phyloP scores from a whole-genome alignment of 2,113 vertebrate species.

The Okapia johnstoni region DNA sequence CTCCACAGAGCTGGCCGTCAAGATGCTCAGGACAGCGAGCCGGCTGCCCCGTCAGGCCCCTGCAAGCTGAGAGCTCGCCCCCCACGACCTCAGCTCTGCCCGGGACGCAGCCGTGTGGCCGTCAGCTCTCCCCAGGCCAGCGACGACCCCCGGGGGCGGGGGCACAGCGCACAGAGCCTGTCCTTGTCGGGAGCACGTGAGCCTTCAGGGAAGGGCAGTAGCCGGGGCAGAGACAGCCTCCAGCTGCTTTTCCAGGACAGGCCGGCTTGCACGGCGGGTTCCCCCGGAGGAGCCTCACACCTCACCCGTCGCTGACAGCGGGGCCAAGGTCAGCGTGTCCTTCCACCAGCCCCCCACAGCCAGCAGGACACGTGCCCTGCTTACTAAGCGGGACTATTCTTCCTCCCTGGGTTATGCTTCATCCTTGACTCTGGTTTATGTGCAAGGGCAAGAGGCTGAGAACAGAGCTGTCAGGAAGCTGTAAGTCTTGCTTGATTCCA shows the following conservation, averaged over 20 bases:
- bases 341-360: neutral
- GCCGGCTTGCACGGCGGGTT: neutral
- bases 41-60: neutral
- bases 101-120: neutral
- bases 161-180: neutral
- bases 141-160: neutral
- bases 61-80: neutral
- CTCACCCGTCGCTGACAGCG: fast-evolving
- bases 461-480: neutral
- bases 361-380: neutral
- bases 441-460: neutral
- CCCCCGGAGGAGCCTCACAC: neutral
- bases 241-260: neutral
- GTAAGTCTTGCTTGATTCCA: neutral
- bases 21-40: neutral
- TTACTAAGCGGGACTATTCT: neutral
- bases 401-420: neutral
- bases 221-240: neutral
- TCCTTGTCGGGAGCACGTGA: neutral
- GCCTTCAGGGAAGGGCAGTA: neutral
- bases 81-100: too few relatives aligned
- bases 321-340: neutral
- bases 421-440: neutral
- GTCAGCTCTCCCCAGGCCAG: neutral
- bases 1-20: neutral